phyloP scores from a whole-genome alignment of 92 coral and sea anemone genomes.

The Heliopora coerulea region DNA sequence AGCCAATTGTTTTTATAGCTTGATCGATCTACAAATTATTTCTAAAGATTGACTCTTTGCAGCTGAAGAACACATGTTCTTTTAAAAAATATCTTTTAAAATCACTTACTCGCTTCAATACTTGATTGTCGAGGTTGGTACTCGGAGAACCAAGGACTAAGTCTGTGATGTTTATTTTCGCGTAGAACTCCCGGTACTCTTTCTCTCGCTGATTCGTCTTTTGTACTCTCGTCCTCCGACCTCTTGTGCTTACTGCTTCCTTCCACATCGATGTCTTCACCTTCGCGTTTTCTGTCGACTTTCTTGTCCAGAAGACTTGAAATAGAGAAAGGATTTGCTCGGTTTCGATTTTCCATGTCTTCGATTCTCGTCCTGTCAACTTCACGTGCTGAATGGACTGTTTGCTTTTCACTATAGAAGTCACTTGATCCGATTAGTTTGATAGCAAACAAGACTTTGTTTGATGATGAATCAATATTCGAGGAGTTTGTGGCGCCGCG shows the following conservation, averaged over 20 bases:
- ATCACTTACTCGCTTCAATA: conserved; percentile 37
- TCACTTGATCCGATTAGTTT: conserved; percentile 25
- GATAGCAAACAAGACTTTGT: conserved; percentile 84
- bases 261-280: conserved; percentile 25
- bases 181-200: conserved; percentile 11
- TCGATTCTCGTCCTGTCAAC: background rate
- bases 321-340: conserved; percentile 89
- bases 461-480: conserved; percentile 94
- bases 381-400: background rate
- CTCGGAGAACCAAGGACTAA: conserved; percentile 24
- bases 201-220: conserved; percentile 11
- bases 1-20: conserved; percentile 21
- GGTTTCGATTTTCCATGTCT: conserved; percentile 59
- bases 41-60: conserved; percentile 2
- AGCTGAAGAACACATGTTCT: background rate
- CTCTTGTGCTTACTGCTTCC: conserved; percentile 16
- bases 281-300: conserved; percentile 44
- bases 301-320: conserved; percentile 76
- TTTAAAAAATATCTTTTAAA: background rate
- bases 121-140: conserved; percentile 24
- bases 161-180: conserved; percentile 10
- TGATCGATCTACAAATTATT: conserved; percentile 18
- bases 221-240: conserved; percentile 33
- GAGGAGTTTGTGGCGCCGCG: conserved; percentile 97
- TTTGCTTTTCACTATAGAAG: background rate